These are phyloP conservation scores for Calonectris borealis DNA, from an alignment of 2,113 vertebrate species.

Conservation along the genomic window DNA sequence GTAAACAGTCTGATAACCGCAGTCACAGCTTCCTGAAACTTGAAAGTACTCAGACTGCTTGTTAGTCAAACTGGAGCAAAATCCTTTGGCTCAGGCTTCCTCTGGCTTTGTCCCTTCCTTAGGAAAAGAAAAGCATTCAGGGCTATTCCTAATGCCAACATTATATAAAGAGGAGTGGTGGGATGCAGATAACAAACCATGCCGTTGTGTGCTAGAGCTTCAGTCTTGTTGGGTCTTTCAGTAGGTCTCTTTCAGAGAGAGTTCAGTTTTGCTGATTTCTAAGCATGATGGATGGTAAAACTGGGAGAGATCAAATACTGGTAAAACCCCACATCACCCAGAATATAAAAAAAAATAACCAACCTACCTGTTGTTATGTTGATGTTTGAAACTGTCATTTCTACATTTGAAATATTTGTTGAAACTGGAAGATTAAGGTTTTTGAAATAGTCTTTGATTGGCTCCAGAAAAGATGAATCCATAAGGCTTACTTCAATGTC, in stretches of 20 bases:
- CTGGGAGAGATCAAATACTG: background rate
- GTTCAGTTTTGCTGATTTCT: background rate
- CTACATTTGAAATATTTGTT: slow-evolving; percentile 12
- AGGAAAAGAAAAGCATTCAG: background rate
- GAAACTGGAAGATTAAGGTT: slow-evolving; percentile 18
- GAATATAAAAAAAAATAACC: background rate
- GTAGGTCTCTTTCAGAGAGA: background rate
- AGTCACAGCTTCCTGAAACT: slow-evolving; percentile 32
- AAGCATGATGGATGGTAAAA: accelerated
- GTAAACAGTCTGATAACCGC: slow-evolving; percentile 4
- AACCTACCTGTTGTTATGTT: slow-evolving; percentile 71
- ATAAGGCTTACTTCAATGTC: slow-evolving; percentile 64
- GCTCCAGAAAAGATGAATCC: slow-evolving; percentile 46
- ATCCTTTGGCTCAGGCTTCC: background rate
- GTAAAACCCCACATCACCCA: background rate
- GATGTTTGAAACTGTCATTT: slow-evolving; percentile 43
- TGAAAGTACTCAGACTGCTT: slow-evolving; percentile 8
- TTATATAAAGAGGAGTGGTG: background rate
- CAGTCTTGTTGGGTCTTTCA: background rate
- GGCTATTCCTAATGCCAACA: background rate
- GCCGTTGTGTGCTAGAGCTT: background rate
- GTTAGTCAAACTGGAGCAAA: background rate
- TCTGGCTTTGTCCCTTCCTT: background rate
- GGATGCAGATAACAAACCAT: background rate
- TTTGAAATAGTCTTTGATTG: slow-evolving; percentile 44